Percentiles rank a stretch among this genome's conserved stretches.
Conservation (phyloP, 1,140 invertebrate species). For the Melanaphis sacchari region DNA sequence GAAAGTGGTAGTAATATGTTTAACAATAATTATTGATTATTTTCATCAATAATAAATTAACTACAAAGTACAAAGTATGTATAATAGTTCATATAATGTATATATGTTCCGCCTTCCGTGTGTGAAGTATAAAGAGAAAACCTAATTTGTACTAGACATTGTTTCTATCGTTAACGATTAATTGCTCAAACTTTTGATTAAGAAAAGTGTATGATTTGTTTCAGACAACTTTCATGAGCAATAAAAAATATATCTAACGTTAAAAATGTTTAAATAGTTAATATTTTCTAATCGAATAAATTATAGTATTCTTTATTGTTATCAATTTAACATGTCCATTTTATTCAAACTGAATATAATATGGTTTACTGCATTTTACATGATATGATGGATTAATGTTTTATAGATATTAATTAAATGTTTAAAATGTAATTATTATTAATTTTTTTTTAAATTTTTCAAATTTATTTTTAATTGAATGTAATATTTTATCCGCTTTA, state of each 20-base stretch:
- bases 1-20: neutral
- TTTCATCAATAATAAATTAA: constrained; percentile 13
- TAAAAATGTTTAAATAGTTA: neutral
- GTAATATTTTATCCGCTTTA: neutral
- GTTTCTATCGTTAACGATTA: neutral
- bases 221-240: neutral
- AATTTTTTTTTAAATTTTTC: neutral
- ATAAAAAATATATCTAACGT: neutral
- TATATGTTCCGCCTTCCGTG: neutral
- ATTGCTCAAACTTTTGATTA: constrained; percentile 9
- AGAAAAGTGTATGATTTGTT: constrained; percentile 6
- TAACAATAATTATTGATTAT: constrained; percentile 12
- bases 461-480: neutral
- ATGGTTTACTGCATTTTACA: no score
- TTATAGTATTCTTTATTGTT: neutral
- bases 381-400: neutral
- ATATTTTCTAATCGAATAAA: neutral
- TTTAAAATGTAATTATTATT: neutral
- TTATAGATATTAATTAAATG: neutral
- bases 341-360: neutral
- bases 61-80: neutral
- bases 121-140: constrained; percentile 6
- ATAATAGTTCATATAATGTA: neutral
- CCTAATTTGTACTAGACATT: neutral
- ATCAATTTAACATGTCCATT: neutral